A percentile compares a stretch with the other conserved stretches of the same genome.
Conservation (phyloP, 2,797 vertebrate genomes). For the Orientallactaga sibirica region DNA sequence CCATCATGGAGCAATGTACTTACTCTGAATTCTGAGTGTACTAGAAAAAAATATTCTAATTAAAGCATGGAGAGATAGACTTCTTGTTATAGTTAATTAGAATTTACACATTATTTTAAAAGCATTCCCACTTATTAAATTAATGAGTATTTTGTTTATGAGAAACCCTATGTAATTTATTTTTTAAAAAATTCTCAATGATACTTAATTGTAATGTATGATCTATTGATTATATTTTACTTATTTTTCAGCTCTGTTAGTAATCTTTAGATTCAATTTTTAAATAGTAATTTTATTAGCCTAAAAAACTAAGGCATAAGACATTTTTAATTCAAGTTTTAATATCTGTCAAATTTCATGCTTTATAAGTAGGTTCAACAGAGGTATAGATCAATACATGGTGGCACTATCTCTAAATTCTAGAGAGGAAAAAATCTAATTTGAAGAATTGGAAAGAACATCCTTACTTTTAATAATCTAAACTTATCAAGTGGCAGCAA, state of each 20-base stretch:
- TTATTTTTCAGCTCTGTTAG: neutral
- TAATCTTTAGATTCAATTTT: constrained; percentile 12
- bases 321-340: constrained; percentile 30
- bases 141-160: neutral
- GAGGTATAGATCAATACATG: neutral
- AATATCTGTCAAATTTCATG: constrained; percentile 21
- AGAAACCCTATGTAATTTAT: neutral
- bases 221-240: neutral
- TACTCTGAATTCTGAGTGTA: neutral
- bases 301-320: neutral
- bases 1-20: neutral
- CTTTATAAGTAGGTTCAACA: constrained; percentile 1
- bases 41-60: neutral
- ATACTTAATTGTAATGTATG: neutral
- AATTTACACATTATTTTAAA: neutral
- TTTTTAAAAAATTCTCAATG: neutral
- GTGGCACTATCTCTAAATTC: neutral
- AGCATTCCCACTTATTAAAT: neutral
- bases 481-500: neutral
- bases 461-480: neutral
- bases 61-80: constrained; percentile 13
- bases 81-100: constrained; percentile 6
- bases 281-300: constrained; percentile 15
- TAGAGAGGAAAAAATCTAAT: neutral
- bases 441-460: neutral